Evolutionary conservation across 2,797 vertebrate genomes (phyloP).

Genomic region (Heliangelus exortis): DNA sequence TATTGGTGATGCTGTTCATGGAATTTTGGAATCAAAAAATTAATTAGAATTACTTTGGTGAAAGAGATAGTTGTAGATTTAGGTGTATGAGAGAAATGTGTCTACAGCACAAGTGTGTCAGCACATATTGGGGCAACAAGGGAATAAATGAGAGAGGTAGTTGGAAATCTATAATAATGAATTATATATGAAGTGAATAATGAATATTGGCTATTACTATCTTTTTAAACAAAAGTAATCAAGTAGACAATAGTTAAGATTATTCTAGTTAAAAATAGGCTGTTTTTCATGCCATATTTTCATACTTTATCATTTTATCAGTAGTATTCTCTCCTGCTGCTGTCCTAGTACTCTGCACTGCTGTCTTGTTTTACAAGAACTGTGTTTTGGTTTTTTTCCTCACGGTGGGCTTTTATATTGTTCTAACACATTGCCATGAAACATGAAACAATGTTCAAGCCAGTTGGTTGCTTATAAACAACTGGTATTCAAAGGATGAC

Average conservation of each 20-base stretch:
- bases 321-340: not conserved
- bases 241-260: not conserved
- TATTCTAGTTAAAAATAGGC: no score
- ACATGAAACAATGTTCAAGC: not conserved
- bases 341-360: not conserved
- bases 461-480: not conserved
- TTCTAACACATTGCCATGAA: not conserved
- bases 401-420: not conserved
- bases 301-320: not conserved
- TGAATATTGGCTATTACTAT: not conserved
- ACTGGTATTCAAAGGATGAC: not conserved
- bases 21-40: not conserved
- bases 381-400: not conserved
- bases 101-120: not conserved
- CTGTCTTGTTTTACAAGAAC: not conserved
- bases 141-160: not conserved
- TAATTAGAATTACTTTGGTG: not conserved
- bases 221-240: not conserved
- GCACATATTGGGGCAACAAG: not conserved
- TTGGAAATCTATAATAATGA: not conserved
- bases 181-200: not conserved
- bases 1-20: not conserved
- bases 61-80: not conserved
- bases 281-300: not conserved
- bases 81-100: not conserved